phyloP scores from a whole-genome alignment of 2,113 vertebrate genomes.

The Sphyrna mokarran region DNA sequence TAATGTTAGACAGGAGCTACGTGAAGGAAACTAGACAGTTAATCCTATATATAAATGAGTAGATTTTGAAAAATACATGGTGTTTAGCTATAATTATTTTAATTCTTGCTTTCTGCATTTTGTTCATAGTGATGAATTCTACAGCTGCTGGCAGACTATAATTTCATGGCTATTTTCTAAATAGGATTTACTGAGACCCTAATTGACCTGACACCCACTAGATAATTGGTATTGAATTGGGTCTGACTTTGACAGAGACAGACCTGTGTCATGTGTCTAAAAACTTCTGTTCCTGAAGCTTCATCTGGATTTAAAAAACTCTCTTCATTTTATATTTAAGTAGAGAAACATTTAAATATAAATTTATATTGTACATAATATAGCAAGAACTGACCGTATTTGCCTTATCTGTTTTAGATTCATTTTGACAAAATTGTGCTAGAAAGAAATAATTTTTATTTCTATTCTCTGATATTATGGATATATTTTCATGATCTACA shows the following conservation, averaged over 20 bases:
- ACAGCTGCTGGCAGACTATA: slow-evolving; percentile 23
- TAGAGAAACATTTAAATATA: background rate
- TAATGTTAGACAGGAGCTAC: slow-evolving; percentile 11
- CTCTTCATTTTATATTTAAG: background rate
- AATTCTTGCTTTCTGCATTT: slow-evolving; percentile 11
- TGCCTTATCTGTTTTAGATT: background rate
- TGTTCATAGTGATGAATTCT: slow-evolving; percentile 1
- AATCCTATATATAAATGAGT: slow-evolving; percentile 34
- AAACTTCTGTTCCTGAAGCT: background rate
- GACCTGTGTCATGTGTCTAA: background rate
- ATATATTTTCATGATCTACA: background rate
- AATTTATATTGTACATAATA: too few species aligned
- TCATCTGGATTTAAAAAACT: background rate
- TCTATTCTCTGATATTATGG: background rate
- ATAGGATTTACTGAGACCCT: background rate
- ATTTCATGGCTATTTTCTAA: slow-evolving; percentile 26
- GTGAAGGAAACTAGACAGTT: background rate
- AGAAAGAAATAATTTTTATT: background rate
- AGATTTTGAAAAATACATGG: slow-evolving; percentile 36
- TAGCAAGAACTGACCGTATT: background rate
- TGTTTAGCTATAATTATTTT: slow-evolving; percentile 24
- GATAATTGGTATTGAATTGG: background rate
- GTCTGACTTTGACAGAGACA: background rate
- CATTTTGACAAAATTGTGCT: background rate
- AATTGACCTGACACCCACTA: slow-evolving; percentile 23